These are phyloP conservation scores for Cygnus buccinator DNA, from an alignment of 2,113 vertebrate genomes.

Conservation along the genomic window DNA sequence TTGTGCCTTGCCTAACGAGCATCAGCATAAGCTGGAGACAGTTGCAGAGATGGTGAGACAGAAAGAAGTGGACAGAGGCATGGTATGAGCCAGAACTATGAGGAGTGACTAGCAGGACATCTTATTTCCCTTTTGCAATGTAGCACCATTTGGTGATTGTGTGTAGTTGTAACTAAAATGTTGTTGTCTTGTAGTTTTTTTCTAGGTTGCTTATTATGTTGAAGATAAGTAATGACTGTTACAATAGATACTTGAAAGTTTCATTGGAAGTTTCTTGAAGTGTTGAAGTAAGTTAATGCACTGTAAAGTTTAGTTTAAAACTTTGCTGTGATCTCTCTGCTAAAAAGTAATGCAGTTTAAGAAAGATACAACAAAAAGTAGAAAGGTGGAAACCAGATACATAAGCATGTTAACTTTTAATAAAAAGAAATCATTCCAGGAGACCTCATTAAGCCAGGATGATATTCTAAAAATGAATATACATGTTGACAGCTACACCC, in stretches of 20 bases:
- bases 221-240: neutral
- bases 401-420: conserved; percentile 72
- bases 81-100: neutral
- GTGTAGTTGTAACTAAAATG: neutral
- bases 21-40: neutral
- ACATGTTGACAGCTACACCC: conserved; percentile 75
- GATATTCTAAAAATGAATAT: conserved; percentile 74
- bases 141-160: neutral
- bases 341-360: neutral
- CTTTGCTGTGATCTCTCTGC: neutral
- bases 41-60: neutral
- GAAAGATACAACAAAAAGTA: neutral
- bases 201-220: neutral
- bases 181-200: neutral
- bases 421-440: conserved; percentile 76
- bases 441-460: conserved; percentile 73
- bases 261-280: conserved; percentile 41
- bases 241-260: conserved; percentile 5
- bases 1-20: neutral
- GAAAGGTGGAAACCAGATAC: conserved; percentile 60
- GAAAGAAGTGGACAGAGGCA: neutral
- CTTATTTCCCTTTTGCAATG: neutral
- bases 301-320: neutral
- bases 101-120: neutral
- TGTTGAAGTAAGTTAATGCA: conserved; percentile 52